Evolutionary conservation across 1,140 invertebrate genomes (phyloP), one percentile per base, ranked within the genome.

Genomic region (Subanguina moxae): DNA sequence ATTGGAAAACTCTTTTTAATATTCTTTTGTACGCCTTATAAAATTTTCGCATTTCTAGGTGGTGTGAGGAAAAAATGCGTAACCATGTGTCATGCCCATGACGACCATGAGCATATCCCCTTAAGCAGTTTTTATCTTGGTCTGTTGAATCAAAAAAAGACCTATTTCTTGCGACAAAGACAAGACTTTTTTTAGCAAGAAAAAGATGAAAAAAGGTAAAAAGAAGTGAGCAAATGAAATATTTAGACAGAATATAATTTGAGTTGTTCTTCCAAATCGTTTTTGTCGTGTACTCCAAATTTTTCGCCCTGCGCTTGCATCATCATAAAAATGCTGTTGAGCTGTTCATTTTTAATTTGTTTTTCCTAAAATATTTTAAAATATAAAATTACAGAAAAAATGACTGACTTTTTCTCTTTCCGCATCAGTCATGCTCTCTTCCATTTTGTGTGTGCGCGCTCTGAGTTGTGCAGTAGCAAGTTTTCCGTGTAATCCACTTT

Each of bases 391-490:
- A 0, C 25, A 7, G 57, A 64, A 19, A 21, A 62, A 58, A 58
- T 23, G 1, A 7, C 68, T 25, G 1, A 74, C 73, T 62, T 74
- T 77, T 74, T 76, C 57, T 7, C 73, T 68, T 25, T 74, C 73
- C 56, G 77, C 74, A 27, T 74, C 67, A 23, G 43, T 70, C 73
- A 74, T 74, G 19, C 32, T 61, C 42, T 77, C 56, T 42, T 74
- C 75, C 21, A 74, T 32, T 28, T 72, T 62, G 11, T 68, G 30
- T 1, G 73, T 74, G 19, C 58, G 57, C 15, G 61, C 69, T 19
- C 73, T 71, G 25, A 74, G 43, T 45, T 76, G 76, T 1, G 73
- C 73, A 19, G 73, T 78, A 13, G 75, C 73, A 3, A 74, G 58
- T 66, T 74, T 74, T 7, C 73, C 73, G 45, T 74, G 73, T 15